Percentiles rank a stretch among this genome's conserved stretches.
These are phyloP conservation scores for Margaritifera margaritifera DNA, from an alignment of 2,888 invertebrate species.

Conservation along the genomic window DNA sequence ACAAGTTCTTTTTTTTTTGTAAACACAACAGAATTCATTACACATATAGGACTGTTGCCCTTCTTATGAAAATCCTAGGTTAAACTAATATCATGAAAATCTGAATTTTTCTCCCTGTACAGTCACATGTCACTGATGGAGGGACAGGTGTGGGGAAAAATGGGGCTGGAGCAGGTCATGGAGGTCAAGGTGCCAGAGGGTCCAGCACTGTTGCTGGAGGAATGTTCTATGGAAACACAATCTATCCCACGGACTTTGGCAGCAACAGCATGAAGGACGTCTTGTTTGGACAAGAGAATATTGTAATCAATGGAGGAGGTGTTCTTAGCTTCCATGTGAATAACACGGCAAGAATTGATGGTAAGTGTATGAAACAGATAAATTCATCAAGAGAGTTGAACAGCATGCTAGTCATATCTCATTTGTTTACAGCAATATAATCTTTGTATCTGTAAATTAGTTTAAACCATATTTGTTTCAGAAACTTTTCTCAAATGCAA, in stretches of 20 bases:
- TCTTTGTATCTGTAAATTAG: no score
- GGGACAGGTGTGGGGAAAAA: constrained; percentile 40
- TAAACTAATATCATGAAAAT: not conserved
- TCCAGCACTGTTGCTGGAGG: constrained; percentile 31
- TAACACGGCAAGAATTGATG: constrained; percentile 41
- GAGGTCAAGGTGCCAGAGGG: constrained; percentile 51
- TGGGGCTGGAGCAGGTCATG: constrained; percentile 56
- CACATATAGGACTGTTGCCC: not conserved
- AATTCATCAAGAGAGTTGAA: no score
- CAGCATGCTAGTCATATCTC: no score
- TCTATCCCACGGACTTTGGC: constrained; percentile 38
- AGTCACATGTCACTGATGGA: constrained; percentile 33
- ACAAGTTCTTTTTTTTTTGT: no score
- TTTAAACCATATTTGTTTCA: no score
- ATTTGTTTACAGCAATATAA: no score
- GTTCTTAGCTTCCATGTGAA: constrained; percentile 40
- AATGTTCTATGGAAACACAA: constrained; percentile 43
- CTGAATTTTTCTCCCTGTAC: not conserved
- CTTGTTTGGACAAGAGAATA: constrained; percentile 8
- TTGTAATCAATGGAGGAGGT: constrained; percentile 41
- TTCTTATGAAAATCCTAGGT: not conserved
- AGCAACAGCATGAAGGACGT: constrained; percentile 36
- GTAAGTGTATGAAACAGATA: constrained; percentile 19
- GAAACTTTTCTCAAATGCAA: no score
- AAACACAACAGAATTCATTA: no score